A percentile compares a stretch with the other conserved stretches of the same genome.
These are phyloP conservation scores for Drosophila ambigua DNA, from an alignment of 1,140 invertebrate genomes.

Conservation along the genomic window DNA sequence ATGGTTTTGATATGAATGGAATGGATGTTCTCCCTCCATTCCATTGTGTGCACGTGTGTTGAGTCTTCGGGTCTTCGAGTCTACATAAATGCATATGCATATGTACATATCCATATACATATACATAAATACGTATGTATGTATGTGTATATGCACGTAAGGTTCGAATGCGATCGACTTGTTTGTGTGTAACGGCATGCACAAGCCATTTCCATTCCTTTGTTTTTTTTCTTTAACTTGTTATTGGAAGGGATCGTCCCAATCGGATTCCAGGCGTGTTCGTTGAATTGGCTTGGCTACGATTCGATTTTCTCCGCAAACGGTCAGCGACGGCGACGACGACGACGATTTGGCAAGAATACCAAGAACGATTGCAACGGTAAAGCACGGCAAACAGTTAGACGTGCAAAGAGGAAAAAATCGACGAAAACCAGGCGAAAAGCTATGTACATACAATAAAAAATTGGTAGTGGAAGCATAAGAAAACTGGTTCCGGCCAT, in stretches of 20 bases:
- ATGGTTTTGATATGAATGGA: too few species aligned
- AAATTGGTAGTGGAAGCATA: conserved; percentile 69
- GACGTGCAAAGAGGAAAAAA: conserved; percentile 68
- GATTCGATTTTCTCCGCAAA: conserved; percentile 8
- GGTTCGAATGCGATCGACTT: conserved; percentile 45
- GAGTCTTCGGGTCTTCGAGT: too few species aligned
- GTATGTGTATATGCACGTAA: too few species aligned
- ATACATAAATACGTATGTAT: not conserved
- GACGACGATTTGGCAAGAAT: conserved; percentile 54
- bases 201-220: conserved; percentile 9
- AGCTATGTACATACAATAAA: conserved; percentile 50
- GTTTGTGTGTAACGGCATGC: conserved; percentile 27
- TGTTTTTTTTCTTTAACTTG: conserved; percentile 6
- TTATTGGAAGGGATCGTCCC: conserved; percentile 6
- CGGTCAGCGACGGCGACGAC: conserved; percentile 1
- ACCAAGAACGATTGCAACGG: conserved; percentile 64
- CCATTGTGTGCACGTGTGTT: too few species aligned
- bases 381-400: conserved; percentile 71
- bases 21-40: too few species aligned
- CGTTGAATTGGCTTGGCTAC: not conserved
- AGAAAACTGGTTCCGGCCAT: conserved; percentile 77
- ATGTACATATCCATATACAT: not conserved
- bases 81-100: not conserved
- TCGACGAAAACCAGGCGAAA: conserved; percentile 54
- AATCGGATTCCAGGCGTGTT: not conserved